phyloP scores from a whole-genome alignment of 2,797 vertebrate genomes.

The Onychomys leucogaster region DNA sequence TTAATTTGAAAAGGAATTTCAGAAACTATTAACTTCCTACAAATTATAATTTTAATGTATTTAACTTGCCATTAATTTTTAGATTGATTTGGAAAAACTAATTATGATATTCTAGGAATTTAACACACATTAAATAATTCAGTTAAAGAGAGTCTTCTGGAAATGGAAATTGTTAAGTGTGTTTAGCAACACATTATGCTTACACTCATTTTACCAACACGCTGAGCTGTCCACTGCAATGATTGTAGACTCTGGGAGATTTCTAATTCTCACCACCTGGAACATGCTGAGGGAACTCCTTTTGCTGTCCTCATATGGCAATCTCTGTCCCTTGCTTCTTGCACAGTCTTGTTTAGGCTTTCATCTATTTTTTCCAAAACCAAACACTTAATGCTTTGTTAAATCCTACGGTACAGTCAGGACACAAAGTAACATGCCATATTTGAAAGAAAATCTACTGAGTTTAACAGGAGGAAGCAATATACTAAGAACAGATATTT shows the following conservation, averaged over 20 bases:
- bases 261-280: neutral
- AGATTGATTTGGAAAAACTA: neutral
- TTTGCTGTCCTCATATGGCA: neutral
- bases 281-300: neutral
- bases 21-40: conserved; percentile 13
- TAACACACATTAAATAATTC: neutral
- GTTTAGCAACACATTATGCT: neutral
- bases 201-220: neutral
- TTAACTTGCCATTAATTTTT: neutral
- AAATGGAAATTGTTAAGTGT: neutral
- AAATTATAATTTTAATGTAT: neutral
- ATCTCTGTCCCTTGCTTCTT: neutral
- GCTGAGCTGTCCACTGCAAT: neutral
- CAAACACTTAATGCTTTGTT: neutral
- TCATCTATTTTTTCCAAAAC: neutral
- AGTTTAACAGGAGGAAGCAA: neutral
- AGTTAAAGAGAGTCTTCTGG: neutral
- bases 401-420: neutral
- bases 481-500: neutral
- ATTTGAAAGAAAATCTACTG: conserved; percentile 11
- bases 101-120: neutral
- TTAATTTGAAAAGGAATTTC: conserved; percentile 16
- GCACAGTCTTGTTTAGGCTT: neutral
- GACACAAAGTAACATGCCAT: neutral
- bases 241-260: neutral